phyloP scores from a whole-genome alignment of 1,140 invertebrate species.

The Globodera rostochiensis region DNA sequence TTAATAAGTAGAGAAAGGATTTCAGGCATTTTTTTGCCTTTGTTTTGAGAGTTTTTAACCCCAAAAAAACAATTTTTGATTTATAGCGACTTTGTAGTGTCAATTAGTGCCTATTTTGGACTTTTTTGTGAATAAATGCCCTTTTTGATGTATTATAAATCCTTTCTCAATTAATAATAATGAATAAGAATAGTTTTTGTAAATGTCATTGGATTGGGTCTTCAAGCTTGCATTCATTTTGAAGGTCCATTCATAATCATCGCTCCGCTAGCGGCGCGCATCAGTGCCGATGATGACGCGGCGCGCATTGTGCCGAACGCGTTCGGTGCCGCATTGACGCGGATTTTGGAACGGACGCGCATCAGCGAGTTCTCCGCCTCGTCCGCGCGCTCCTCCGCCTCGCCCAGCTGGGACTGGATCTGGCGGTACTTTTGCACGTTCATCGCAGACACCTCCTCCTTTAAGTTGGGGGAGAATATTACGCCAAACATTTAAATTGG shows the following conservation, averaged over 20 bases:
- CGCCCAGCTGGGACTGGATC: constrained; percentile 94
- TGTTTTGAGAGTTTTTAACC: too few species aligned
- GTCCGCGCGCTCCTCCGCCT: constrained; percentile 95
- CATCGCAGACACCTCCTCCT: constrained; percentile 93
- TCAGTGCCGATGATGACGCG: neutral
- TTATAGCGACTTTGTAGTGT: too few species aligned
- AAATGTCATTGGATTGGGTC: too few species aligned
- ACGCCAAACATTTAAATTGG: neutral
- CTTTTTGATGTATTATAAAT: too few species aligned
- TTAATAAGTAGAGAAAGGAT: too few species aligned
- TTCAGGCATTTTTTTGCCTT: too few species aligned
- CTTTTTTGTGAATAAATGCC: too few species aligned
- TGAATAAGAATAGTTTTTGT: too few species aligned
- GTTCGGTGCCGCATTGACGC: constrained; percentile 34
- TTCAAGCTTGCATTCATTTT: neutral
- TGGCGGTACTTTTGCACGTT: constrained; percentile 99
- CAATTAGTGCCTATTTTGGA: too few species aligned
- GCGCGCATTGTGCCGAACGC: constrained; percentile 6
- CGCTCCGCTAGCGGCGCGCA: constrained; percentile 12
- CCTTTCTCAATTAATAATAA: too few species aligned
- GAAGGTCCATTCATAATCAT: constrained; percentile 9
- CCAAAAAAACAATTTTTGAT: too few species aligned
- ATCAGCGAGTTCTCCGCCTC: constrained; percentile 73
- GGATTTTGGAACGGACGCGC: constrained; percentile 52
- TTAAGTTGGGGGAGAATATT: constrained; percentile 33